A percentile compares a stretch with the other conserved stretches of the same genome.
Conservation (phyloP, 2,797 vertebrate genomes). For the Salarias fasciatus region DNA sequence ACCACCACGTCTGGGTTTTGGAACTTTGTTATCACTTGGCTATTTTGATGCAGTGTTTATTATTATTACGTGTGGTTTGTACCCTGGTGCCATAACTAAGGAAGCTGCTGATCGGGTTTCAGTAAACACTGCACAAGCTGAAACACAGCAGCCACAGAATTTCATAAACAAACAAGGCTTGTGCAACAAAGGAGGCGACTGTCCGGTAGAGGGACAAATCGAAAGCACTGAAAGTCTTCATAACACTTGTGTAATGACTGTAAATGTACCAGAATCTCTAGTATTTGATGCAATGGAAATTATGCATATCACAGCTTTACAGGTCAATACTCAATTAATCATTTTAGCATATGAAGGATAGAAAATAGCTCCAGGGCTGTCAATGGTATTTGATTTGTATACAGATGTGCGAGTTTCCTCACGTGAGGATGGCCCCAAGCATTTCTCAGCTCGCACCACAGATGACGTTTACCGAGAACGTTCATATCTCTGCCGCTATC, state of each 20-base stretch:
- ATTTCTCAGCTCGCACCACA: constrained; percentile 39
- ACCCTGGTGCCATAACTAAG: constrained; percentile 56
- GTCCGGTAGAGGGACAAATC: constrained; percentile 1
- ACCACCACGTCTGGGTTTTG: constrained; percentile 8
- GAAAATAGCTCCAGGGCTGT: constrained; percentile 6
- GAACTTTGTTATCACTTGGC: constrained; percentile 54
- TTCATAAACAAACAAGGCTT: constrained; percentile 47
- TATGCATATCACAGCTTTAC: constrained; percentile 7
- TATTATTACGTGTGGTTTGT: constrained; percentile 55
- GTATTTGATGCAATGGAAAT: constrained; percentile 8
- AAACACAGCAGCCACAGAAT: constrained; percentile 48
- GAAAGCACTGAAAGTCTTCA: constrained; percentile 4
- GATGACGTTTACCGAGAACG: constrained; percentile 39
- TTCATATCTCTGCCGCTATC: constrained; percentile 47
- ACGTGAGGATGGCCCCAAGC: constrained; percentile 12
- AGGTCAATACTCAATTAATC: too few relatives aligned
- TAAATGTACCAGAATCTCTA: constrained; percentile 20
- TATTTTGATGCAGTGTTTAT: constrained; percentile 58
- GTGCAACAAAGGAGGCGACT: constrained; percentile 22
- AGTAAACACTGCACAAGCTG: constrained; percentile 55
- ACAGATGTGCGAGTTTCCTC: constrained; percentile 14
- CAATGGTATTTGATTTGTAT: constrained; percentile 1
- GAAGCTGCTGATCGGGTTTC: constrained; percentile 63
- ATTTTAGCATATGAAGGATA: constrained; percentile 1
- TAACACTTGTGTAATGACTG: constrained; percentile 2